Evolutionary conservation across 2,888 invertebrate species (phyloP).

Genomic region (Meiosimyza platycephala): DNA sequence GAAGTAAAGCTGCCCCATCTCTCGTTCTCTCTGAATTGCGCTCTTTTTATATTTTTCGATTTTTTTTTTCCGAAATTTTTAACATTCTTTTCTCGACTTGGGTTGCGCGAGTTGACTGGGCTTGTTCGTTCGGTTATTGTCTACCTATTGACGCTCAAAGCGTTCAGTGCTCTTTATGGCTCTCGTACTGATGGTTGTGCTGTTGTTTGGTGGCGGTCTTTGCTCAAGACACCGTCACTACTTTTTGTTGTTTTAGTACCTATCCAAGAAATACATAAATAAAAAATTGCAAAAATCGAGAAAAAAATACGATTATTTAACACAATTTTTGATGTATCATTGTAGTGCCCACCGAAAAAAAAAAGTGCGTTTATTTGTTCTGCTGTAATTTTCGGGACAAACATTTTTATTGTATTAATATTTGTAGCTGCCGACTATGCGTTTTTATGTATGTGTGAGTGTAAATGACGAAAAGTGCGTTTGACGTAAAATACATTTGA

Average conservation of each 20-base stretch:
- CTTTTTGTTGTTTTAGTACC: neutral
- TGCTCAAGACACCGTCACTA: constrained; percentile 37
- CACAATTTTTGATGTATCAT: neutral
- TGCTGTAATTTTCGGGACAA: constrained; percentile 4
- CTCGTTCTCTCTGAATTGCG: no score
- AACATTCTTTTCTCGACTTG: no score
- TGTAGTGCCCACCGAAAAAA: neutral
- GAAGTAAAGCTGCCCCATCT: no score
- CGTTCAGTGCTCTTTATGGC: constrained; percentile 56
- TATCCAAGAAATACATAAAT: neutral
- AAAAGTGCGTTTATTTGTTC: neutral
- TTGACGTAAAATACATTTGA: neutral
- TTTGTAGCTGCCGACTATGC: neutral
- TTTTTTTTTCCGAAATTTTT: no score
- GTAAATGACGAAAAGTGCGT: neutral
- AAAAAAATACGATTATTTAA: no score
- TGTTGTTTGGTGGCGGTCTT: constrained; percentile 54
- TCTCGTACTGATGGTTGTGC: constrained; percentile 56
- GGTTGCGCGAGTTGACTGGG: no score
- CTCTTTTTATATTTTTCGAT: no score
- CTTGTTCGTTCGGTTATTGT: constrained; percentile 1
- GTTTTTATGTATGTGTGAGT: neutral
- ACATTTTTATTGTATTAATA: neutral
- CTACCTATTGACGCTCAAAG: constrained; percentile 40
- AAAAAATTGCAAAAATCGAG: no score